Evolutionary conservation across 1,140 invertebrate genomes (phyloP).

Genomic region (Ridgeia piscesae): DNA sequence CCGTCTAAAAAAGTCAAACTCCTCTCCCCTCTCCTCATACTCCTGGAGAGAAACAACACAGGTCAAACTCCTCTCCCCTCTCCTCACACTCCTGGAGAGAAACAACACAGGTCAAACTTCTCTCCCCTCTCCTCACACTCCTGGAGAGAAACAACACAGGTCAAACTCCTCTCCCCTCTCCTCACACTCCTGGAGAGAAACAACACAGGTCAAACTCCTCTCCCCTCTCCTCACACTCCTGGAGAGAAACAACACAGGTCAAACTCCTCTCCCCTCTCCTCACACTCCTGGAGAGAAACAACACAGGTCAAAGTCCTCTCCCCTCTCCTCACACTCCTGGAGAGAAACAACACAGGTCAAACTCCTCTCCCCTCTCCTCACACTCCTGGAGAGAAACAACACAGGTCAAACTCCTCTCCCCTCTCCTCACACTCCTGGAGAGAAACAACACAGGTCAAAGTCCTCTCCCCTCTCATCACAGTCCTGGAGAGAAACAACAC

Average conservation of each 20-base stretch:
- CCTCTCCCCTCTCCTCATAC: slow-evolving; percentile 71
- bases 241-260: slow-evolving; percentile 59
- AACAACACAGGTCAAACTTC: slow-evolving; percentile 73
- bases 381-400: slow-evolving; percentile 52
- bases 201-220: slow-evolving; percentile 77
- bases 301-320: slow-evolving; percentile 80
- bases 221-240: slow-evolving; percentile 67
- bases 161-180: slow-evolving; percentile 86
- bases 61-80: slow-evolving; percentile 85
- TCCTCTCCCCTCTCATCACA: slow-evolving; percentile 74
- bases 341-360: slow-evolving; percentile 64
- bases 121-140: slow-evolving; percentile 70
- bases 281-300: slow-evolving; percentile 55
- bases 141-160: slow-evolving; percentile 40
- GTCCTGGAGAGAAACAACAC: slow-evolving; percentile 44
- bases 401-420: slow-evolving; percentile 84
- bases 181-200: slow-evolving; percentile 57
- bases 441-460: slow-evolving; percentile 68
- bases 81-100: slow-evolving; percentile 58
- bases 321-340: slow-evolving; percentile 64
- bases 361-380: slow-evolving; percentile 77
- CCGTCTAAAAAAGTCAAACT: no score
- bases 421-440: slow-evolving; percentile 60
- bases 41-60: slow-evolving; percentile 42
- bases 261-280: slow-evolving; percentile 80